Base-by-base conservation (phyloP, 2,888 invertebrate species). In the Coleophora flavipennella region DNA sequence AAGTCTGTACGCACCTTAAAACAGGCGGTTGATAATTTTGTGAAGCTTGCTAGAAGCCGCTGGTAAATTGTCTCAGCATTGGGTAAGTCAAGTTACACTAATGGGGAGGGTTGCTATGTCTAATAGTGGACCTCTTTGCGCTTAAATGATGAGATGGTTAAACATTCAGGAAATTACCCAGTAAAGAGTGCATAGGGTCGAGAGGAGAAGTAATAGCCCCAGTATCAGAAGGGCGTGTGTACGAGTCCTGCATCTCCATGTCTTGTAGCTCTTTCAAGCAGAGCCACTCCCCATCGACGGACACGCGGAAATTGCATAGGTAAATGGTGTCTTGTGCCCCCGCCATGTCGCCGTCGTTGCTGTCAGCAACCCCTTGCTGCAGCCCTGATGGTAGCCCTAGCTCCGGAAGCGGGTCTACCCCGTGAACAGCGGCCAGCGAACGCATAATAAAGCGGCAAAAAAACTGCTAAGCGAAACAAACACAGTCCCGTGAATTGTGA, bases 261-360 rank as follows among this genome's bases (percentile, higher is more conserved):
- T 97, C 97, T 59, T 96, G 94, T 44, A 97, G 85, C 73, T 97
- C 97, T 71, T 96, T 94, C 41, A 97, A 85, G 69, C 97, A 97
- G 43, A 97, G 87, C 97, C 97, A 97, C 73, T 97, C 97, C 44
- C 97, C 97, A 64, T 97, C 97, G 33, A 97, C 97, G 38, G 96
- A 96, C 6, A 97, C 97, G 42, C 97, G 92, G 78, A 97, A 97
- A 76, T 97, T 97, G 86, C 97, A 97, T 73, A 97, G 84, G 81
- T 97, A 97, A 62, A 97, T 96, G 41, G 97, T 97, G 74, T 97
- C 97, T 80, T 96, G 95, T 35, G 96, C 96, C 56, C 94, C 94
- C 57, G 92, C 91, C 89, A 92, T 91, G 59, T 91, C 91, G 62
- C 65, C 75, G 67, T 85, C 83, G 48, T 71, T 74, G 12, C 62